phyloP scores from a whole-genome alignment of 2,113 vertebrate species.

The Austrofundulus limnaeus region DNA sequence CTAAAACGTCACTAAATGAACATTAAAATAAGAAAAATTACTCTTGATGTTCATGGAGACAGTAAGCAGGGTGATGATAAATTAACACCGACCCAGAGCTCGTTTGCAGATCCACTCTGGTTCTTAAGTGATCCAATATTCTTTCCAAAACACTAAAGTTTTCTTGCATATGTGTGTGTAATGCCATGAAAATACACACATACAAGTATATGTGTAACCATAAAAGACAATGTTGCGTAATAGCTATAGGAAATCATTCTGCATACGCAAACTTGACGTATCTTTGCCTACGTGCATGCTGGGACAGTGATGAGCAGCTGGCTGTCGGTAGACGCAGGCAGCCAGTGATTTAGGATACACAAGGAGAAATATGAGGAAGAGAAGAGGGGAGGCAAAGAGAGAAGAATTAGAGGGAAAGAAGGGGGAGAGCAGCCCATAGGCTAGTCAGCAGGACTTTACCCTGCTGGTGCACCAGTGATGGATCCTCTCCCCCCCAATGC shows the following conservation, averaged over 20 bases:
- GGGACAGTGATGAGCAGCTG: slow-evolving; percentile 44
- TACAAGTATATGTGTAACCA: slow-evolving; percentile 1
- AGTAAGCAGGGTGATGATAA: slow-evolving; percentile 7
- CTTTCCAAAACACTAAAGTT: not conserved
- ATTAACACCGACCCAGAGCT: slow-evolving; percentile 20
- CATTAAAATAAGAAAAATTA: not conserved
- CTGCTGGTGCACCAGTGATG: slow-evolving; percentile 70
- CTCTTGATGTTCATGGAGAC: slow-evolving; percentile 2
- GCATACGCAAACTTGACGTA: slow-evolving; percentile 9
- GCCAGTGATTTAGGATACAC: slow-evolving; percentile 50
- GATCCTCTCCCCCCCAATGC: slow-evolving; percentile 69
- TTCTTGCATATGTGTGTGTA: not conserved
- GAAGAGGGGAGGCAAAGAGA: slow-evolving; percentile 27
- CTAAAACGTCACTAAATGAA: not conserved
- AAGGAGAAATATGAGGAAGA: slow-evolving; percentile 52
- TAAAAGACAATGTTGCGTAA: not conserved
- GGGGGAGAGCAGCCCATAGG: slow-evolving; percentile 23
- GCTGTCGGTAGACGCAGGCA: slow-evolving; percentile 30
- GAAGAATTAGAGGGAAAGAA: slow-evolving; percentile 22
- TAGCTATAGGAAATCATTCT: slow-evolving; percentile 3
- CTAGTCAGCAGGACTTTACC: slow-evolving; percentile 71
- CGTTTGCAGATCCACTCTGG: slow-evolving; percentile 29
- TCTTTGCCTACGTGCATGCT: slow-evolving; percentile 38
- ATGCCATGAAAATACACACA: not conserved
- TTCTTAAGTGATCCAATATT: slow-evolving; percentile 7